Evolutionary conservation across 2,888 invertebrate genomes (phyloP), one percentile per base, ranked within the genome.

Genomic region (Temnothorax unifasciatus): DNA sequence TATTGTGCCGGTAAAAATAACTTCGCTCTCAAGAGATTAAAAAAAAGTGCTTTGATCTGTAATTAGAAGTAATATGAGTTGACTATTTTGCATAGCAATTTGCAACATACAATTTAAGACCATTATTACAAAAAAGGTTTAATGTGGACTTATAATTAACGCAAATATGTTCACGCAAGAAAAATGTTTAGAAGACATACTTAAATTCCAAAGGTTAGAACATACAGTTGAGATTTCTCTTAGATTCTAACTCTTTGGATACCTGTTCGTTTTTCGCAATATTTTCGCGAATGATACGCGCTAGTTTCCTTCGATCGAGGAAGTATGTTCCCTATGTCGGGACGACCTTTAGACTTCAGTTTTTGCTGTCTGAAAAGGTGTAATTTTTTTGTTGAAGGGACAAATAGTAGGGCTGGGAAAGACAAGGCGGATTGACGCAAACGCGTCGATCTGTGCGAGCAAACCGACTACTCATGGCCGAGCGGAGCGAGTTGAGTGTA

Each of bases 341-440:
- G 44, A 44, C 9, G 44, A 77, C 57, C 44, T 79, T 79, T 79
- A 47, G 34, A 54, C 29, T 41, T 44, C 11, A 41, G 5, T 57
- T 79, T 50, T 29, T 25, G 34, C 11, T 44, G 18, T 59, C 13
- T 59, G 47, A 59, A 79, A 57, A 71, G 21, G 8, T 21, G 18
- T 13, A 41, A 57, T 81, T 71, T 71, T 71, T 57, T 71, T 73
- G 15, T 79, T 8, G 47, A 71, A 64, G 47, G 21, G 25, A 77
- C 54, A 66, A 25, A 59, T 13, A 29, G 54, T 59, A 71, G 34
- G 18, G 57, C 6, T 44, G n/a, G 6, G 15, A 41, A 21, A 38
- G 21, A 11, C 8, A 2, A 9, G 52, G 66, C 44, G 57, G 73
- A 59, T 38, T 81, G 79, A 81, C 73, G 79, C 13, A 73, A 73